Conservation (phyloP, 2,797 vertebrate genomes). For the Onychomys leucogaster region DNA sequence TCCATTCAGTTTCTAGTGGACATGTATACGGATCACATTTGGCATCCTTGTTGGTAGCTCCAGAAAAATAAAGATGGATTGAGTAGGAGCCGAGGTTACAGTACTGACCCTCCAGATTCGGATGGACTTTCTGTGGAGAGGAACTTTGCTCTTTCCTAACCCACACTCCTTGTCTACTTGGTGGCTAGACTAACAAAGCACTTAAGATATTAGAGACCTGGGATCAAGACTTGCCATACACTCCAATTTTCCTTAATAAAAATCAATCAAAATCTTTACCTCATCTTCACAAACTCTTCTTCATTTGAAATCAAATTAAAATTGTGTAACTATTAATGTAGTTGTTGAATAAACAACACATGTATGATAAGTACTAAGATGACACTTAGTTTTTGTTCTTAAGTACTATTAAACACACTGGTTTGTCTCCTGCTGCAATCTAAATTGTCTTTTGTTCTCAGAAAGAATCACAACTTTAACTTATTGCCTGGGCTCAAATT, state of each 20-base stretch:
- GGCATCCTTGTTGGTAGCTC: slow-evolving; percentile 75
- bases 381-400: background rate
- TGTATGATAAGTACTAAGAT: background rate
- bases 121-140: background rate
- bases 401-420: background rate
- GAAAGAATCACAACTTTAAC: background rate
- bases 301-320: background rate
- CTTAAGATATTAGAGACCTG: background rate
- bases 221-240: background rate
- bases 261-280: background rate
- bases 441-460: background rate
- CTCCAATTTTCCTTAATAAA: background rate
- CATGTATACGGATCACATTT: slow-evolving; percentile 76
- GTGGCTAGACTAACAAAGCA: background rate
- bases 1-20: slow-evolving; percentile 74
- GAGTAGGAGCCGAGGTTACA: slow-evolving; percentile 65
- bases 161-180: background rate
- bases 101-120: slow-evolving; percentile 56
- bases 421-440: background rate
- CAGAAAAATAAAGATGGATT: slow-evolving; percentile 74
- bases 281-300: background rate
- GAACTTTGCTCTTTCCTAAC: slow-evolving; percentile 49
- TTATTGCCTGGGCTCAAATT: background rate
- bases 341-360: background rate
- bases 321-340: background rate